A percentile compares a stretch with the other conserved stretches of the same genome.
These are phyloP conservation scores for Parnassius apollo DNA, from an alignment of 2,888 invertebrate species.

Conservation along the genomic window DNA sequence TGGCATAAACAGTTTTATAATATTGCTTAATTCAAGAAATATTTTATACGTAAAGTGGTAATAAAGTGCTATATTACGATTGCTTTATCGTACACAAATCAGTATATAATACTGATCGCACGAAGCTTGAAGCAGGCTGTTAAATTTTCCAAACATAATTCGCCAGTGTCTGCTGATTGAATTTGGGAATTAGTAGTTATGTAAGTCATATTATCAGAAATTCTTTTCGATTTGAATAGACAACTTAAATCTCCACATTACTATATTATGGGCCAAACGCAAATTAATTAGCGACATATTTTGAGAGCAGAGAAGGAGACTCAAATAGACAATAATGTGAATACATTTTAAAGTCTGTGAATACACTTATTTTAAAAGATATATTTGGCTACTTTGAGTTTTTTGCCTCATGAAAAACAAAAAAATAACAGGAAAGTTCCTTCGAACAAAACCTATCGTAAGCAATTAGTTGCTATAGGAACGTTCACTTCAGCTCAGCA, in stretches of 20 bases:
- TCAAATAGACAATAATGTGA: too few species aligned
- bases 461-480: conserved; percentile 3
- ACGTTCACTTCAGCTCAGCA: conserved; percentile 2
- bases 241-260: too few species aligned
- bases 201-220: too few species aligned
- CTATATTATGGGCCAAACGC: too few species aligned
- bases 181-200: conserved; percentile 48
- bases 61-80: conserved; percentile 15
- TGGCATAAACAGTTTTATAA: too few species aligned
- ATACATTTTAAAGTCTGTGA: too few species aligned
- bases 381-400: too few species aligned
- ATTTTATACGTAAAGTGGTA: neutral
- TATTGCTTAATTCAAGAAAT: neutral
- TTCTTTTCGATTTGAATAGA: too few species aligned
- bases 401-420: neutral
- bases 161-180: conserved; percentile 47
- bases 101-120: conserved; percentile 33
- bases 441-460: neutral
- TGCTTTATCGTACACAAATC: conserved; percentile 24
- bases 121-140: conserved; percentile 46
- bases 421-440: neutral
- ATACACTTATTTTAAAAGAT: too few species aligned
- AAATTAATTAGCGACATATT: too few species aligned
- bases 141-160: conserved; percentile 66
- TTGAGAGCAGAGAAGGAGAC: too few species aligned